Percentiles rank a stretch among this genome's conserved stretches.
Evolutionary conservation across 2,113 vertebrate genomes (phyloP).

Genomic region (Gymnarchus niloticus): DNA sequence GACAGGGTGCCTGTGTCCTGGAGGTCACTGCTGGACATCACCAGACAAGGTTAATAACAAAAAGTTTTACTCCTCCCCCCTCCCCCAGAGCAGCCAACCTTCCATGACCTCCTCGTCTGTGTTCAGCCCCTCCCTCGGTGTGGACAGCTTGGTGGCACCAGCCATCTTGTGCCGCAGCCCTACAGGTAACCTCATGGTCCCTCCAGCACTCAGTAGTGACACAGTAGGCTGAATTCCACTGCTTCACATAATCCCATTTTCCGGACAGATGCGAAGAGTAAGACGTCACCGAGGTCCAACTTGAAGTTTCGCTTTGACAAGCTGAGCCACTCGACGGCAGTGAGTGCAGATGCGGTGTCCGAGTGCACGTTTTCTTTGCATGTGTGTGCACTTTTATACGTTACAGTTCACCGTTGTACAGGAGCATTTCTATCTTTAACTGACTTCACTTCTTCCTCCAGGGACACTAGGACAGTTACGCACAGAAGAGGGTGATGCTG

Average conservation of each 20-base stretch:
- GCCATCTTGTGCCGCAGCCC: slow-evolving; percentile 83
- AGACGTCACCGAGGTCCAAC: slow-evolving; percentile 83
- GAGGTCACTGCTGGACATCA: not conserved
- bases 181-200: slow-evolving; percentile 63
- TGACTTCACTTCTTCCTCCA: slow-evolving; percentile 32
- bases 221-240: not conserved
- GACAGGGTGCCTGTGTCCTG: not conserved
- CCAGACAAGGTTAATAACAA: not conserved
- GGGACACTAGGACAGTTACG: slow-evolving; percentile 37
- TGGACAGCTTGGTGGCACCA: slow-evolving; percentile 72
- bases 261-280: slow-evolving; percentile 74
- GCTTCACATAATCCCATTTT: slow-evolving; percentile 13
- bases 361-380: not conserved
- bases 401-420: not conserved
- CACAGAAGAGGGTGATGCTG: not conserved
- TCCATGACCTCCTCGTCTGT: slow-evolving; percentile 71
- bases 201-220: not conserved
- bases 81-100: slow-evolving; percentile 71
- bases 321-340: slow-evolving; percentile 73
- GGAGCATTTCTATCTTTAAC: not conserved
- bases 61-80: slow-evolving; percentile 12
- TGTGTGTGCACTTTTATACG: not conserved
- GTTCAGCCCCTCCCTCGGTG: slow-evolving; percentile 59
- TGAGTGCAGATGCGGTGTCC: slow-evolving; percentile 47
- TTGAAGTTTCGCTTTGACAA: slow-evolving; percentile 93